Conservation (phyloP, 37 sponge, comb jelly and placozoan species). For the Axinella damicornis region DNA sequence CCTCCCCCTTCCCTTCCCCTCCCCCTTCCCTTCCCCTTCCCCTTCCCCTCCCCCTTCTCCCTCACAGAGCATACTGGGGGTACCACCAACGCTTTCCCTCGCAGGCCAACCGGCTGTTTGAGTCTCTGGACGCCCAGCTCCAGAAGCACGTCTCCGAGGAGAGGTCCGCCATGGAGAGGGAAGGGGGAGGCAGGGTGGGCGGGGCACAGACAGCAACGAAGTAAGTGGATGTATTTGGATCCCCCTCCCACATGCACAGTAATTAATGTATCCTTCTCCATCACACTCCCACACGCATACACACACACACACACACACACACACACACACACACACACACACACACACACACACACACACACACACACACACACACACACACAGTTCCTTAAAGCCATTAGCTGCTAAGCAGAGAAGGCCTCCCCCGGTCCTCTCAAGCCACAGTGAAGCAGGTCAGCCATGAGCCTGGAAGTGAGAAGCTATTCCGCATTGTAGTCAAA, state of each 20-base stretch:
- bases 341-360: not conserved
- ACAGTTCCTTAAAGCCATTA: no score
- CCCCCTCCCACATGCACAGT: no score
- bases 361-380: not conserved
- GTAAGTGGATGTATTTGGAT: no score
- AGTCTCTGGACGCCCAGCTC: constrained; percentile 50
- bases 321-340: not conserved
- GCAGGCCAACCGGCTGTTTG: constrained; percentile 37
- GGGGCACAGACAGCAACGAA: no score
- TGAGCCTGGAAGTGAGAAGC: no score
- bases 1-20: no score
- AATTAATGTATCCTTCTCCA: no score
- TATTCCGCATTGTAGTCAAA: no score
- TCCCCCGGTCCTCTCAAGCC: constrained; percentile 8
- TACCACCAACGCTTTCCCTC: constrained; percentile 55
- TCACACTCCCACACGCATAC: no score
- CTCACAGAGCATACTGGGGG: constrained; percentile 74
- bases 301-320: no score
- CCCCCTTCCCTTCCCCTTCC: no score
- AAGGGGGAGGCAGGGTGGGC: not conserved
- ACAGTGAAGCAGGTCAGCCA: not conserved
- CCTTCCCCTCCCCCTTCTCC: not conserved
- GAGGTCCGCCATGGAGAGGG: constrained; percentile 24
- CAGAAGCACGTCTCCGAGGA: constrained; percentile 70
- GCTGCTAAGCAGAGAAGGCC: not conserved